Percentiles rank a stretch among this genome's conserved stretches.
Conservation (phyloP, 1,140 invertebrate genomes). For the Bombus consobrinus region DNA sequence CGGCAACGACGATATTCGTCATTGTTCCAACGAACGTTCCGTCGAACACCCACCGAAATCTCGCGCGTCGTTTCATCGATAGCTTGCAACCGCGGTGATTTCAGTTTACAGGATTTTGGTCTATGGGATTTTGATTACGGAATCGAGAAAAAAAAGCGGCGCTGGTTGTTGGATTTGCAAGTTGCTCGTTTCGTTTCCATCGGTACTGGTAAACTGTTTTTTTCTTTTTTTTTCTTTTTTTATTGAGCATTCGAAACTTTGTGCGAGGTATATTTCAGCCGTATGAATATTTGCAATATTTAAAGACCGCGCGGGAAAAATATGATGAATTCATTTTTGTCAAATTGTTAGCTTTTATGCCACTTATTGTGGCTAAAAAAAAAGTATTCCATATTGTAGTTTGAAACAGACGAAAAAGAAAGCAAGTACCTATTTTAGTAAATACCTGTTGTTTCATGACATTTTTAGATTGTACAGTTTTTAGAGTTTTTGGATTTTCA, state of each 20-base stretch:
- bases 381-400: no score
- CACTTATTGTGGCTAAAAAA: no score
- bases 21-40: not conserved
- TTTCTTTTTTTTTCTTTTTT: not conserved
- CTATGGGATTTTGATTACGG: constrained; percentile 14
- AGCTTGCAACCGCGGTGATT: not conserved
- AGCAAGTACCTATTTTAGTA: not conserved
- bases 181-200: not conserved
- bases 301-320: not conserved
- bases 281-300: not conserved
- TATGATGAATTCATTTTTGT: no score
- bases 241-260: not conserved
- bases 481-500: not conserved
- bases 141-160: not conserved
- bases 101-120: constrained; percentile 32
- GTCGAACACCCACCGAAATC: not conserved
- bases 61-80: not conserved
- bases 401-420: not conserved
- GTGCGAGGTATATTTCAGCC: not conserved
- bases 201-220: no score
- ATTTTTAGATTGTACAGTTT: not conserved
- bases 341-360: no score
- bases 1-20: constrained; percentile 5
- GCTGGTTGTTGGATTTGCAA: not conserved
- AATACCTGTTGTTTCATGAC: not conserved